Base-by-base conservation (phyloP, 2,797 vertebrate genomes). In the Melanotaenia boesemani region DNA sequence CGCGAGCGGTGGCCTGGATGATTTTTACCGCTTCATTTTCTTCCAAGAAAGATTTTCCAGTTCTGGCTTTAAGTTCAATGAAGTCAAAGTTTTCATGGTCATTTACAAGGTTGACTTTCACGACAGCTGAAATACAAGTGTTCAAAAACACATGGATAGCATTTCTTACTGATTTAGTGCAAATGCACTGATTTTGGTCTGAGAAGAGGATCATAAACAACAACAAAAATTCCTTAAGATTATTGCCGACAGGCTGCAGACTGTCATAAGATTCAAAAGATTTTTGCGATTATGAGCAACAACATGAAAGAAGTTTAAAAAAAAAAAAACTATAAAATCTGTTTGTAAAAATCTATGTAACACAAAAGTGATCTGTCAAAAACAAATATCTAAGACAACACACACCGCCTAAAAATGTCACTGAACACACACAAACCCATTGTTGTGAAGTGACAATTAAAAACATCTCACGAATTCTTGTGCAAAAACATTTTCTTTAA, bases 401-500 rank as follows among this genome's bases (percentile, higher is more conserved):
- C 50, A 30, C 69, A 78, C 57, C 59, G 57, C 76, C 55, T 74
- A 61, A 66, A 74, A 66, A 52, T 39, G 26, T 67, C 76, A 75
- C 62, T 24, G 60, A 9, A 74, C 64, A 28, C 72, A 58, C 80
- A 77, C 61, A 81, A 84, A 81, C 84, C 0, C 20, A 88, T 79
- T 52, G 69, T 44, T 44, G 44, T 24, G 6, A 20, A 82, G 50
- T 85, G 73, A 71, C 80, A 26, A 69, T 82, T 66, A 79, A 63
- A 88, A 64, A 77, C 76, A 76, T 73, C 39, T 74, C 50, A 63
- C 62, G 54, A 59, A 69, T 75, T 83, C 68, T 84, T 92, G 88
- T 93, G 89, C 90, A 91, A 92, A 91, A 84, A 77, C 87, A 81
- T 77, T 82, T 79, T 88, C 85, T 77, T 48, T 67, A 63, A 84